Base-by-base conservation (phyloP, 2,888 invertebrate species). In the Liodrosophila aerea region DNA sequence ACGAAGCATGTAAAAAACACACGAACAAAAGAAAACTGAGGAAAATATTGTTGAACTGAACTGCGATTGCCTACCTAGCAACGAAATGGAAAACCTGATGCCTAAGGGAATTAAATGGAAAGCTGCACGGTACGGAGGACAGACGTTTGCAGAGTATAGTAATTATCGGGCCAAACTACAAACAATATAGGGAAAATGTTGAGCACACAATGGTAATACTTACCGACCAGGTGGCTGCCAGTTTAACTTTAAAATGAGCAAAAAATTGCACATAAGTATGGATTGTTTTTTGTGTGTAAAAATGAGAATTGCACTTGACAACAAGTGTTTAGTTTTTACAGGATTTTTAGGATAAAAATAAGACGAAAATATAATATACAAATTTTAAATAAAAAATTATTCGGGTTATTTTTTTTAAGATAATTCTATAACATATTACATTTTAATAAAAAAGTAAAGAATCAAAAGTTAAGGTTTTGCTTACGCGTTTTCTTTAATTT, bases 91-190 rank as follows among this genome's bases (percentile, higher is more conserved):
- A 40, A 34, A 13, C 49, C 57, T 51, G 60, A 52, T 39, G 62
- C 67, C 78, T 52, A 12, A n/a, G 63, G 78, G 78, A 77, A 74
- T 82, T 63, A 59, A 67, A 65, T 47, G 51, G 47, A 46, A 50
- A 43, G 30, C 29, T 15, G 30, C 13, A n/a, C 30, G 12, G 7
- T 4, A n/a, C 4, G 39, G 12, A 22, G 30, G 36, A 18, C 43
- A 4, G 15, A 16, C 12, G 11, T 13, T 4, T 7, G 4, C 8
- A 27, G 31, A 53, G 34, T 44, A 54, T 70, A n/a, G n/a, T n/a
- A 71, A 70, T 70, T 70, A 72, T 70, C 47, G 54, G 39, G 40
- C n/a, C 36, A 43, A 50, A 43, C 51, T 54, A 39, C 71, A 65
- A 50, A 49, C 60, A 70, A 61, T 70, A 53, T 50, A 46, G 22